These are phyloP conservation scores for Neodiprion pinetum DNA, from an alignment of 1,140 invertebrate species.

Conservation along the genomic window DNA sequence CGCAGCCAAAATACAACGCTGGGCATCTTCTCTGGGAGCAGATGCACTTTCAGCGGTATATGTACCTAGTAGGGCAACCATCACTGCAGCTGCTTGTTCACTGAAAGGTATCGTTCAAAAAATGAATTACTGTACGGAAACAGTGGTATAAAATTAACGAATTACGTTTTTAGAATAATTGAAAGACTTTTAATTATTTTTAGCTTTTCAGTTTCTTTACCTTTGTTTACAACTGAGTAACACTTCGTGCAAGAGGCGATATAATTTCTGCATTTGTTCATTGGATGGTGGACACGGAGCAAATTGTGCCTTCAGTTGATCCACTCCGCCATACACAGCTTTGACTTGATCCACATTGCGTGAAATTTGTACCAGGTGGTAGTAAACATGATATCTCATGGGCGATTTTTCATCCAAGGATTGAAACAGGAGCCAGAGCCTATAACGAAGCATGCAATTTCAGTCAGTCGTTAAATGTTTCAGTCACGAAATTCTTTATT, in stretches of 20 bases:
- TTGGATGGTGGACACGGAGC: constrained; percentile 82
- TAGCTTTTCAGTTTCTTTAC: constrained; percentile 46
- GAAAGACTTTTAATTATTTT: neutral
- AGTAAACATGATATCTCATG: constrained; percentile 92
- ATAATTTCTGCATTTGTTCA: constrained; percentile 92
- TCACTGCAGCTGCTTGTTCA: constrained; percentile 92
- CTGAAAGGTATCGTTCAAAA: constrained; percentile 62
- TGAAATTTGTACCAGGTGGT: constrained; percentile 87
- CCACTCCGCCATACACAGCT: constrained; percentile 81
- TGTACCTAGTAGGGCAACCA: constrained; percentile 94
- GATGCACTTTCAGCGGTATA: constrained; percentile 97
- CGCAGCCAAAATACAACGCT: constrained; percentile 94
- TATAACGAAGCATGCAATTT: constrained; percentile 50
- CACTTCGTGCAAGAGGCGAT: constrained; percentile 89
- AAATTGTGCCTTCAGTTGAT: constrained; percentile 86
- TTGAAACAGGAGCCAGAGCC: constrained; percentile 87
- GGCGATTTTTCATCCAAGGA: constrained; percentile 85
- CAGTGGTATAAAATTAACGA: neutral
- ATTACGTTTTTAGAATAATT: too few relatives aligned
- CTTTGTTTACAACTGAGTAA: constrained; percentile 76
- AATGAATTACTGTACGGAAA: neutral
- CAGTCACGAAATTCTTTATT: neutral
- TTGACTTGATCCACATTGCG: constrained; percentile 84
- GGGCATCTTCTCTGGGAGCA: constrained; percentile 94
- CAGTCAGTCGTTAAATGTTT: too few relatives aligned